These are phyloP conservation scores for Nerophis ophidion DNA, from an alignment of 2,113 vertebrate genomes.

Conservation along the genomic window DNA sequence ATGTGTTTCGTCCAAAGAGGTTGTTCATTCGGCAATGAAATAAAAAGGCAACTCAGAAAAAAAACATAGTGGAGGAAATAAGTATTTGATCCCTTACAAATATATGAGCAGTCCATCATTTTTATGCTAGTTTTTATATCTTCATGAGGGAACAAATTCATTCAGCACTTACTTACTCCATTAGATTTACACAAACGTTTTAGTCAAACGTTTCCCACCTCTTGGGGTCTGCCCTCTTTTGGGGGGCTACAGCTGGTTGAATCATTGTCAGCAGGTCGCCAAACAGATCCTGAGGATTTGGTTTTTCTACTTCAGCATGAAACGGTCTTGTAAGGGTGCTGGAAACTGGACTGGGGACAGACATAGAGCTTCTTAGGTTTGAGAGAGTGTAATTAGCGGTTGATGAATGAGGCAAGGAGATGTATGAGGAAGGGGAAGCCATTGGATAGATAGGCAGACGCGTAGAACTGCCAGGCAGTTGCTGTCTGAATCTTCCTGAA, in stretches of 20 bases:
- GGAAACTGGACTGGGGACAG: slow-evolving; percentile 49
- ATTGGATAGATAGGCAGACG: slow-evolving; percentile 42
- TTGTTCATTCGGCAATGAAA: background rate
- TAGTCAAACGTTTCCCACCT: slow-evolving; percentile 95
- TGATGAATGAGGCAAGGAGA: slow-evolving; percentile 47
- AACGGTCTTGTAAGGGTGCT: slow-evolving; percentile 63
- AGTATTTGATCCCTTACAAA: too few species aligned
- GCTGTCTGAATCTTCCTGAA: slow-evolving; percentile 71
- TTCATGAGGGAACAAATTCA: background rate
- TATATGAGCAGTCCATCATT: too few species aligned
- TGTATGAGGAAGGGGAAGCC: slow-evolving; percentile 31
- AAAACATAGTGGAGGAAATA: too few species aligned
- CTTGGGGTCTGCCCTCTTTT: slow-evolving; percentile 82
- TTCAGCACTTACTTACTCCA: too few species aligned
- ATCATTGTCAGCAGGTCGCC: slow-evolving; percentile 85
- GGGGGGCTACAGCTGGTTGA: slow-evolving; percentile 66
- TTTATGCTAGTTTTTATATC: background rate
- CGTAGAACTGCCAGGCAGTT: slow-evolving; percentile 60
- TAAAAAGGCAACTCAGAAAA: too few species aligned
- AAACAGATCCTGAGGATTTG: slow-evolving; percentile 81
- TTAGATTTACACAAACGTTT: slow-evolving; percentile 14
- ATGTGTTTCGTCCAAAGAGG: background rate
- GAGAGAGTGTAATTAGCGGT: slow-evolving; percentile 66
- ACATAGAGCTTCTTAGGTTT: slow-evolving; percentile 50
- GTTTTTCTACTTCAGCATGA: slow-evolving; percentile 55